Percentiles rank a stretch among this genome's conserved stretches.
phyloP scores from a whole-genome alignment of 2,113 vertebrate species.

The Porphyrio hochstetteri region DNA sequence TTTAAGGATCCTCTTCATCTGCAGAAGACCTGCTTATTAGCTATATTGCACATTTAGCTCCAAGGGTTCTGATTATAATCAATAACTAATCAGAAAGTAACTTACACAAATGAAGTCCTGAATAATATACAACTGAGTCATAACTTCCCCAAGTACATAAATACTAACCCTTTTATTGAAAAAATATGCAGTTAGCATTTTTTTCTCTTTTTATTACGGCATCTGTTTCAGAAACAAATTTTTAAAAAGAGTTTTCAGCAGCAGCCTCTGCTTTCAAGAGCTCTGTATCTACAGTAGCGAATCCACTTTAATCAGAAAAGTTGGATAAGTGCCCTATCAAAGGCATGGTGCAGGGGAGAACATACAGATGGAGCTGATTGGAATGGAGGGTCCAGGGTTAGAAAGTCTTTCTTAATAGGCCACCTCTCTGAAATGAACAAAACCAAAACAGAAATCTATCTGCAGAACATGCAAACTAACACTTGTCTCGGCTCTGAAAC shows the following conservation, averaged over 20 bases:
- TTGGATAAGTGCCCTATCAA: background rate
- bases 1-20: constrained; percentile 23
- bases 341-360: background rate
- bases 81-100: constrained; percentile 55
- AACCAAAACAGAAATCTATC: constrained; percentile 62
- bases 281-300: background rate
- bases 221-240: constrained; percentile 23
- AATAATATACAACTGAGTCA: constrained; percentile 43
- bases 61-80: constrained; percentile 54
- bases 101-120: constrained; percentile 49
- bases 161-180: background rate
- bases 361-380: constrained; percentile 15
- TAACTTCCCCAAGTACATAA: constrained; percentile 41
- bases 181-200: constrained; percentile 36
- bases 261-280: background rate
- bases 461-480: constrained; percentile 56
- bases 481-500: constrained; percentile 47
- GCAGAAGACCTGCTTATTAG: constrained; percentile 15
- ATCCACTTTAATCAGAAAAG: constrained; percentile 23
- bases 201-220: constrained; percentile 16
- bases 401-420: constrained; percentile 17
- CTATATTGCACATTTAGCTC: constrained; percentile 40
- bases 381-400: background rate
- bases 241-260: constrained; percentile 3
- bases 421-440: constrained; percentile 48